Conservation (phyloP, 2,888 invertebrate species). For the Eucera pruinosa region DNA sequence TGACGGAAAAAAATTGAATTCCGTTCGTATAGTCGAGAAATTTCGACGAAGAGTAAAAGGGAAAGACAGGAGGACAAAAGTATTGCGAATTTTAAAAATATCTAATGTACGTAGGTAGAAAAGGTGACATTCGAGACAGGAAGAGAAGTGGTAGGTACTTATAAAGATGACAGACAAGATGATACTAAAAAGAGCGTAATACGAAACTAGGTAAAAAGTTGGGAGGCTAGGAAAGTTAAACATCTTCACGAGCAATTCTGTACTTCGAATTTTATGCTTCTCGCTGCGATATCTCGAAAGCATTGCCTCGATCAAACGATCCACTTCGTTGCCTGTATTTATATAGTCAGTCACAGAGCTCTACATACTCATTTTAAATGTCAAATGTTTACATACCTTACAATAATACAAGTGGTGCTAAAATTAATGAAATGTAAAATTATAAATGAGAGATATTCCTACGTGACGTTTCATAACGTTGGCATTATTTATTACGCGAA, state of each 20-base stretch:
- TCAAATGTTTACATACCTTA: no score
- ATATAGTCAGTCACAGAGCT: no score
- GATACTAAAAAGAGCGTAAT: slow-evolving; percentile 37
- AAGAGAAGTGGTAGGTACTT: slow-evolving; percentile 13
- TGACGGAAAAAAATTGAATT: background rate
- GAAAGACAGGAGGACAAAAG: background rate
- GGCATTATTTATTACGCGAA: no score
- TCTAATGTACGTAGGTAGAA: background rate
- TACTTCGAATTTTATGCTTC: slow-evolving; percentile 23
- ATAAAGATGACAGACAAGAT: slow-evolving; percentile 23
- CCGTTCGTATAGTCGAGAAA: background rate
- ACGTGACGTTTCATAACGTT: no score
- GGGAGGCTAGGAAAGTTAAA: slow-evolving; percentile 41
- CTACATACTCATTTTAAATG: no score
- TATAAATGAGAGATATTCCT: no score
- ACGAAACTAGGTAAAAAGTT: slow-evolving; percentile 14
- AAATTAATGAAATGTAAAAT: no score
- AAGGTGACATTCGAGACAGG: slow-evolving; percentile 14
- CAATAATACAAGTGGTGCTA: no score
- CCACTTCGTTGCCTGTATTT: background rate
- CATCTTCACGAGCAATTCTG: slow-evolving; percentile 22
- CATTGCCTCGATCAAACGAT: background rate
- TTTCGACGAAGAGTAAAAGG: background rate
- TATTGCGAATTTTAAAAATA: slow-evolving; percentile 16
- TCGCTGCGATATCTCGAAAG: background rate